These are phyloP conservation scores for Popillia japonica DNA, from an alignment of 1,140 invertebrate species.

Conservation along the genomic window DNA sequence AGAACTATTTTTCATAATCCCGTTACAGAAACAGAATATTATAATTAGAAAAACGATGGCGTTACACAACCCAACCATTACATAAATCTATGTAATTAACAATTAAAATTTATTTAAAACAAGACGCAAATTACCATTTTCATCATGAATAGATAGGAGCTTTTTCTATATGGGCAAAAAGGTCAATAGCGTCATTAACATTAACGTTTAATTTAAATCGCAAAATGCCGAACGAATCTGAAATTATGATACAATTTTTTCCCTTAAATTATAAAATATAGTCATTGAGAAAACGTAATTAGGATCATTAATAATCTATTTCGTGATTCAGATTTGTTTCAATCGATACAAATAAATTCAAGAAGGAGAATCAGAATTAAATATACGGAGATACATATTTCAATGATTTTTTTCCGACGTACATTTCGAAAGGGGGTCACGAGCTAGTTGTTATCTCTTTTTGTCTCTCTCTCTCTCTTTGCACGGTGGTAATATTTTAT, in stretches of 20 bases:
- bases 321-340: no score
- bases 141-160: neutral
- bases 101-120: constrained; percentile 13
- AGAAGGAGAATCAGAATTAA: neutral
- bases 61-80: neutral
- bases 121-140: neutral
- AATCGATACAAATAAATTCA: neutral
- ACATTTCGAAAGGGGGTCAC: neutral
- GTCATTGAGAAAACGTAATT: no score
- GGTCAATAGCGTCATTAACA: constrained; percentile 1
- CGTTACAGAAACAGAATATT: neutral
- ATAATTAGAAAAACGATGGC: neutral
- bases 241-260: no score
- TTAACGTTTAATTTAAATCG: neutral
- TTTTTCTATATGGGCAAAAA: neutral
- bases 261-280: no score
- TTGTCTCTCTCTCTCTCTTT: neutral
- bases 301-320: no score
- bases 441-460: neutral
- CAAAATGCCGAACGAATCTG: neutral
- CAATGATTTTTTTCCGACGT: neutral
- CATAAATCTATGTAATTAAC: constrained; percentile 12
- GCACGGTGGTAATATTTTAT: neutral
- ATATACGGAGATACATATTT: constrained; percentile 9
- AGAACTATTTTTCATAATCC: no score